A percentile compares a stretch with the other conserved stretches of the same genome.
These are phyloP conservation scores for Lasioglossum albipes DNA, from an alignment of 1,140 invertebrate genomes.

Conservation along the genomic window DNA sequence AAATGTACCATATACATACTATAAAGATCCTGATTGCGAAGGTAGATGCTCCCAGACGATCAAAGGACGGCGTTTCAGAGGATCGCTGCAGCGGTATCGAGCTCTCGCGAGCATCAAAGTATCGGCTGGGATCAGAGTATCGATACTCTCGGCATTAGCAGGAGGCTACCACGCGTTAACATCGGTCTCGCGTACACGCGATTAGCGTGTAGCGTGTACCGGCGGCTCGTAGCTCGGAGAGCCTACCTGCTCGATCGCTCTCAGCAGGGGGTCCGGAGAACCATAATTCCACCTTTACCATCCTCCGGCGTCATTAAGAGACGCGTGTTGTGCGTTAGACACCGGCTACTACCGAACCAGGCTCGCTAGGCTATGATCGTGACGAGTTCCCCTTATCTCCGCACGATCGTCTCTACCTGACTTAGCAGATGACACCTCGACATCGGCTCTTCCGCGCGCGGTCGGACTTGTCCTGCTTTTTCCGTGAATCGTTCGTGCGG, in stretches of 20 bases:
- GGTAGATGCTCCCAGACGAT: too few relatives aligned
- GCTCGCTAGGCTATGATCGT: conserved; percentile 32
- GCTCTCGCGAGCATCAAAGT: too few relatives aligned
- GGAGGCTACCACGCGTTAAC: conserved; percentile 10
- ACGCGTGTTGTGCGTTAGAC: conserved; percentile 56
- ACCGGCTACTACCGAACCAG: conserved; percentile 45
- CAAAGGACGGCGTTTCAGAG: too few relatives aligned
- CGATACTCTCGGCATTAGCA: not conserved
- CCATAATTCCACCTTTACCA: conserved; percentile 59
- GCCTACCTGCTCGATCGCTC: conserved; percentile 60
- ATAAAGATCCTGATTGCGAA: too few relatives aligned
- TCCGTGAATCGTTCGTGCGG: conserved; percentile 4
- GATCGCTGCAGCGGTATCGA: too few relatives aligned
- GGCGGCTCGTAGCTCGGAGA: conserved; percentile 33
- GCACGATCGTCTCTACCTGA: conserved; percentile 59
- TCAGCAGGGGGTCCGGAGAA: conserved; percentile 48
- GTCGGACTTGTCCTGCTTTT: not conserved
- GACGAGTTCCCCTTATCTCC: conserved; percentile 47
- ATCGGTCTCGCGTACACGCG: conserved; percentile 37
- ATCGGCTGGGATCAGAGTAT: not conserved
- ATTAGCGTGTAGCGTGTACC: conserved; percentile 49
- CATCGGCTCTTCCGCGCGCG: conserved; percentile 23
- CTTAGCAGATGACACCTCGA: conserved; percentile 43
- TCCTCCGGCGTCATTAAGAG: conserved; percentile 53
- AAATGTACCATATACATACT: too few relatives aligned